Conservation (phyloP, 2,113 vertebrate species). For the Pygoscelis adeliae region DNA sequence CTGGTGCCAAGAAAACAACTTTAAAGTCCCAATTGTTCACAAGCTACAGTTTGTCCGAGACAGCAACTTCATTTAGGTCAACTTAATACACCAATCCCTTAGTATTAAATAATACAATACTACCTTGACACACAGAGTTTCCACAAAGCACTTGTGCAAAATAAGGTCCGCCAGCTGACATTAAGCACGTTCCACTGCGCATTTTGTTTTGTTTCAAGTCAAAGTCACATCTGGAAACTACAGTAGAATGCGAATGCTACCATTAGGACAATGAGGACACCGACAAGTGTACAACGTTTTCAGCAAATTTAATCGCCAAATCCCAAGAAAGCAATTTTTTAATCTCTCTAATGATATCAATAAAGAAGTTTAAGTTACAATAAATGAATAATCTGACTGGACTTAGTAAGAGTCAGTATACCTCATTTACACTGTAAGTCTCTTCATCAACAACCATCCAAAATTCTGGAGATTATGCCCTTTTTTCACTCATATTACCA, state of each 20-base stretch:
- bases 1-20: not conserved
- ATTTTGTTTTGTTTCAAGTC: not conserved
- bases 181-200: accelerated
- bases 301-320: not conserved
- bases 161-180: not conserved
- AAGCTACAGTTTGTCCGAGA: not conserved
- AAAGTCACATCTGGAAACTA: not conserved
- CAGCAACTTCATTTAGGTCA: not conserved
- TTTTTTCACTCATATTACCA: not conserved
- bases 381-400: not conserved
- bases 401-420: not conserved
- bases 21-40: not conserved
- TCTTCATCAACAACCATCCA: not conserved
- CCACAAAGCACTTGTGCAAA: not conserved
- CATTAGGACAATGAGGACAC: not conserved
- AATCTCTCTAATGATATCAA: not conserved
- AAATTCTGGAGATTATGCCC: not conserved
- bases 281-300: not conserved
- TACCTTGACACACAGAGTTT: not conserved
- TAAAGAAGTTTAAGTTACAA: not conserved
- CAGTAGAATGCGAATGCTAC: not conserved
- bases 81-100: not conserved
- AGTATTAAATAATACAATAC: not conserved
- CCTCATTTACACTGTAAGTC: not conserved
- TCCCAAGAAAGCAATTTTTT: not conserved